Evolutionary conservation across 2,113 vertebrate genomes (phyloP), one percentile per base, ranked within the genome.

Genomic region (Serilophus lunatus): DNA sequence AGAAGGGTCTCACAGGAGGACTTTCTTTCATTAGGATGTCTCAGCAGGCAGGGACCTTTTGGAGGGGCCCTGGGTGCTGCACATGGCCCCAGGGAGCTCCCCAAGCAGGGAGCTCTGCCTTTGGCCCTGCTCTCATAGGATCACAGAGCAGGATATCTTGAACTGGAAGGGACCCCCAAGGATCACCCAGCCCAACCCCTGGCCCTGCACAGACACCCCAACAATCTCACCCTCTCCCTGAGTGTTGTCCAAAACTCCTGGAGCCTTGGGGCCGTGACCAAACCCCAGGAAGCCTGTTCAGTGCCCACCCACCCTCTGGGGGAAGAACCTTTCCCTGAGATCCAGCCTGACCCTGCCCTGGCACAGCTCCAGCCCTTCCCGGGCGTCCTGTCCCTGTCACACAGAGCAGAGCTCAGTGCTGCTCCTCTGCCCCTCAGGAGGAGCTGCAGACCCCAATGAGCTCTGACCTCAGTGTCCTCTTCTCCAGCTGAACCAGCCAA

Each of bases 141-240:
- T 22, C 33, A 17, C 36, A 44, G 42, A 8, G 33, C 1, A 9
- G 33, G 36, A n/a, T 36, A 0, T 38, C 8, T 60, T 53, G 45
- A 3, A 23, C 14, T 51, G 61, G 36, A 3, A 51, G 33, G 18
- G 33, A 66, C 28, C 33, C 60, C 0, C 33, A 24, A 6, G 69
- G 60, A 45, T 25, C 12, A 6, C 0, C 42, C 26, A 74, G 31
- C 0, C 2, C 44, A 28, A 5, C 51, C 0, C 56, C 66, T 5
- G 3, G 12, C 44, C 59, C 68, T 59, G 60, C 60, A 0, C 86
- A 82, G 33, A 45, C 45, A 1, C 59, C 76, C 86, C 69, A 75
- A 20, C 12, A 68, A 1, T 6, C 86, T 60, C 77, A 75, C 33
- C 77, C 60, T 66, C 77, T 57, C 42, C 76, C 81, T 76, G 14